phyloP scores from a whole-genome alignment of 2,888 invertebrate species.

The Pristionchus japonicus region DNA sequence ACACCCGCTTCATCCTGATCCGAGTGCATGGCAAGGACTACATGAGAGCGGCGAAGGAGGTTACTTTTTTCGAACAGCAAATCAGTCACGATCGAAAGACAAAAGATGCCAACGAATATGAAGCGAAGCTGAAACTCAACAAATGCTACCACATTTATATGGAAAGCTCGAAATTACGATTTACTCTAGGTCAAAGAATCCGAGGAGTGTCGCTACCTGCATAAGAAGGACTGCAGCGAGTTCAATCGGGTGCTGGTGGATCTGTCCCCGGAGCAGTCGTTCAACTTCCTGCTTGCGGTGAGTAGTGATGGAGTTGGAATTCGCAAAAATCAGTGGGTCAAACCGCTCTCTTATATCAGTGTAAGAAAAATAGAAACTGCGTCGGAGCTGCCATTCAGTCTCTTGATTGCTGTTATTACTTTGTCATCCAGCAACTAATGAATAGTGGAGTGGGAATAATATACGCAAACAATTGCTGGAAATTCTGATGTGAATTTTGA shows the following conservation, averaged over 20 bases:
- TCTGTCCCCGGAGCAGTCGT: constrained; percentile 69
- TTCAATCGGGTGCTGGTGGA: constrained; percentile 72
- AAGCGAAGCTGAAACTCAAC: background rate
- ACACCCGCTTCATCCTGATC: constrained; percentile 70
- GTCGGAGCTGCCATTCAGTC: too few relatives aligned
- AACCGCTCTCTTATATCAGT: too few relatives aligned
- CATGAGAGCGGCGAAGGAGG: constrained; percentile 67
- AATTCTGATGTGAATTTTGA: too few relatives aligned
- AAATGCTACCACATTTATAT: background rate
- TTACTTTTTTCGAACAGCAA: constrained; percentile 34
- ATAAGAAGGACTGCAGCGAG: constrained; percentile 70
- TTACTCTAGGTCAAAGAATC: constrained; percentile 66
- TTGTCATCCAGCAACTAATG: too few relatives aligned
- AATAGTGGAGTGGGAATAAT: too few relatives aligned
- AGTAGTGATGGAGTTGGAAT: constrained; percentile 33
- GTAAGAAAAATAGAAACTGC: too few relatives aligned
- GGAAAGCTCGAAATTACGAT: background rate
- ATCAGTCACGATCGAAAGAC: too few relatives aligned
- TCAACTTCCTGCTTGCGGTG: constrained; percentile 71
- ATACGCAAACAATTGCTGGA: too few relatives aligned
- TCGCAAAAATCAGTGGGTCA: too few relatives aligned
- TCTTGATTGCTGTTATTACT: too few relatives aligned
- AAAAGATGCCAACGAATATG: too few relatives aligned
- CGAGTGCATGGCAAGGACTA: constrained; percentile 69
- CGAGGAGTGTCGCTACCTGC: constrained; percentile 68